Conservation (phyloP, 1,140 invertebrate species). For the Drosophila funebris region DNA sequence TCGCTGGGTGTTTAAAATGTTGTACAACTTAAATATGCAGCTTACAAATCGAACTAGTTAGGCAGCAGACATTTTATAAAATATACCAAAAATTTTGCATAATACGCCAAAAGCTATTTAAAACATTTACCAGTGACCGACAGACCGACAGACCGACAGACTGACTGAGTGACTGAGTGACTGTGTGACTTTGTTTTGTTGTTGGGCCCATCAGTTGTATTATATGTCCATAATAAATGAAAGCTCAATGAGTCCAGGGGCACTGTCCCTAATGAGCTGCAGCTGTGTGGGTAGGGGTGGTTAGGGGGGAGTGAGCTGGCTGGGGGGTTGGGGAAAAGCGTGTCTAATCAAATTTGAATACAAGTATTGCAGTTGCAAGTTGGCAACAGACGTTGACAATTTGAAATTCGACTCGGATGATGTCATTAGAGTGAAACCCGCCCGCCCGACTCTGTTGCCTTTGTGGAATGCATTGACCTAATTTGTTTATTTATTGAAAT, state of each 20-base stretch:
- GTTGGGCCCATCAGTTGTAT: conserved; percentile 21
- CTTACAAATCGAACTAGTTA: conserved; percentile 60
- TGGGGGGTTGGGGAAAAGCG: conserved; percentile 12
- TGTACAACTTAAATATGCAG: conserved; percentile 72
- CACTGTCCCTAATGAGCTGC: conserved; percentile 61
- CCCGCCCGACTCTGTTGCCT: neutral
- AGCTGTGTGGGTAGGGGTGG: neutral
- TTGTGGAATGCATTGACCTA: conserved; percentile 63
- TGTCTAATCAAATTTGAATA: conserved; percentile 36
- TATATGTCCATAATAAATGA: conserved; percentile 63
- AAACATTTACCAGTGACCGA: conserved; percentile 13
- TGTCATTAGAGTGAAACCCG: conserved; percentile 33
- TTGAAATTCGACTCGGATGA: conserved; percentile 26
- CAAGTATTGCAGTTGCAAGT: conserved; percentile 21
- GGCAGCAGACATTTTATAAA: conserved; percentile 32
- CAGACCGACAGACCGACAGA: no score
- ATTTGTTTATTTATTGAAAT: conserved; percentile 79
- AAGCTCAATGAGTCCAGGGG: conserved; percentile 18
- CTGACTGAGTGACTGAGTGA: conserved; percentile 45
- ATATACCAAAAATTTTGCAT: conserved; percentile 47
- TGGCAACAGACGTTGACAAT: conserved; percentile 41
- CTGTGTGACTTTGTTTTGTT: conserved; percentile 52
- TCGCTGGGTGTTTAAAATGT: conserved; percentile 51
- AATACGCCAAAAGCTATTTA: conserved; percentile 32
- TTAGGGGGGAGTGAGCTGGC: no score